Base-by-base conservation (phyloP, 2,797 vertebrate genomes). In the Prunella strophiata region DNA sequence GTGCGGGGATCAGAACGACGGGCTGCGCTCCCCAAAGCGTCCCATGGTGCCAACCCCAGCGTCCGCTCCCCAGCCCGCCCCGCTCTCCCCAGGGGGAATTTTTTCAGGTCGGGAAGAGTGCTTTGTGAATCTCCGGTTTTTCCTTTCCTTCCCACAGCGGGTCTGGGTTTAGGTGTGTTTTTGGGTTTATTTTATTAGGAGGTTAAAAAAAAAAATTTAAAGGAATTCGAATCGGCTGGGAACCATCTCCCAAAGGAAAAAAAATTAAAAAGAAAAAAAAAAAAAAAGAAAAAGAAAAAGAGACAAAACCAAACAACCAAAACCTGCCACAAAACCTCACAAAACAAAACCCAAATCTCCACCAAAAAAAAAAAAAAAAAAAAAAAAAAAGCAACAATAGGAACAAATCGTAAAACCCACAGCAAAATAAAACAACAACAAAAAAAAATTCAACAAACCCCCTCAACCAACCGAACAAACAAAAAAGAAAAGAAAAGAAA, bases 221-320 rank as follows among this genome's bases (percentile, higher is more conserved):
- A n/a, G 34, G 29, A 48, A 70, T 70, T 5, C 0, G 22, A 43
- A 73, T 75, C 7, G 11, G 17, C 14, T 52, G 55, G 14, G 48
- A 93, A 74, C 2, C 7, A 23, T 45, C n/a, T 34, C 13, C 5
- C 11, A 34, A n/a, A 5, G 2, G 4, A 0, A 15, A n/a, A 14
- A 9, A 34, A 54, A 14, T 34, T 13, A 5, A 32, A 30, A 16
- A 11, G 7, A 15, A 8, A 43, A 16, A 32, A n/a, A n/a, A 23
- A 11, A 22, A 13, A 20, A 10, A 3, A 27, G 14, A 21, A 8
- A 11, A 3, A 2, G 9, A 23, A 45, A 29, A 40, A 25, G 1
- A 32, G 38, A 38, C 12, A 30, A 20, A 72, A 21, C 0, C 3
- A 50, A 68, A 47, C 4, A 16, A 47, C 6, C 2, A 34, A 71